Evolutionary conservation across 2,797 vertebrate genomes (phyloP).

Genomic region (Sebastes trivittatus): DNA sequence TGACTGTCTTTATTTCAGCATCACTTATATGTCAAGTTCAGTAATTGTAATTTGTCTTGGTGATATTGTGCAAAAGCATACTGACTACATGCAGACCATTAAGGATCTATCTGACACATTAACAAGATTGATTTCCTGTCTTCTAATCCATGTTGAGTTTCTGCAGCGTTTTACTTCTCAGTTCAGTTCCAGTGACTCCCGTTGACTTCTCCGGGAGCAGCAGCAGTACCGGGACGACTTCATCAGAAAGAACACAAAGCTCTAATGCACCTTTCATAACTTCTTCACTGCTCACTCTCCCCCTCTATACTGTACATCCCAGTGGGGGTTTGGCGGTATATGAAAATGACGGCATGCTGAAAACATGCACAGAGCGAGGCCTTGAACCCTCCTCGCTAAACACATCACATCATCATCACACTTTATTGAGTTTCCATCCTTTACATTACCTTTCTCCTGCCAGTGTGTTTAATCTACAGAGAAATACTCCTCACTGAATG

Average conservation of each 20-base stretch:
- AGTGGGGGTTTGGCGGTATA: constrained; percentile 31
- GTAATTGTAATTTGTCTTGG: neutral
- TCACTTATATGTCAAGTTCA: neutral
- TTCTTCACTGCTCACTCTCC: neutral
- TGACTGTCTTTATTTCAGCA: neutral
- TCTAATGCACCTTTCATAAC: neutral
- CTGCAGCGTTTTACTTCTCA: neutral
- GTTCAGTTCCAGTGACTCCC: neutral
- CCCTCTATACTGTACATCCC: constrained; percentile 5
- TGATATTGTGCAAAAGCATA: neutral
- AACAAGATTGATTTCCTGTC: neutral
- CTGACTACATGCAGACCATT: neutral
- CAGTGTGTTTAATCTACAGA: constrained; percentile 40
- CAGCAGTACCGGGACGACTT: constrained; percentile 12
- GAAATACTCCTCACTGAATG: neutral
- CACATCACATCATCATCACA: constrained; percentile 68
- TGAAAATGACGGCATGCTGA: constrained; percentile 62
- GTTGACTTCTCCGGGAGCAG: neutral
- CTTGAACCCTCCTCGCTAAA: constrained; percentile 57
- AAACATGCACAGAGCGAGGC: constrained; percentile 50
- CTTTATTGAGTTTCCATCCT: constrained; percentile 57
- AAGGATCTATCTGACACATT: neutral
- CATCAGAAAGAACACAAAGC: neutral
- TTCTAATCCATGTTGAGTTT: neutral
- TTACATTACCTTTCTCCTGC: constrained; percentile 43